Evolutionary conservation across 92 coral and sea anemone species (phyloP).

Genomic region (Porites cylindrica): DNA sequence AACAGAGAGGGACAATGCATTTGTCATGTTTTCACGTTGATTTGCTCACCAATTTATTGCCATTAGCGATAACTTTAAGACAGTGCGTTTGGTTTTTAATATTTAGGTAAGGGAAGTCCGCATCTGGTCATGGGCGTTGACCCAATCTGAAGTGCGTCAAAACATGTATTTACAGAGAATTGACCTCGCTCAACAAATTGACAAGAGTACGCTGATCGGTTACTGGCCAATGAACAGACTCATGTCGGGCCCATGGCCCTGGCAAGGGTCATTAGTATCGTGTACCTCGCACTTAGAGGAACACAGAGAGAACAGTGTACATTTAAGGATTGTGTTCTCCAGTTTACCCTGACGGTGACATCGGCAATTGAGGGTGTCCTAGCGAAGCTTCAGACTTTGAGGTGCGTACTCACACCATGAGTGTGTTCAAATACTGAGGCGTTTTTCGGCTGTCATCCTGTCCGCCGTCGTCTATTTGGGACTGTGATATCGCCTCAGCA

Average conservation of each 20-base stretch:
- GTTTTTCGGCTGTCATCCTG: no score
- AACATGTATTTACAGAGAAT: constrained; percentile 86
- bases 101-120: constrained; percentile 82
- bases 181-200: constrained; percentile 68
- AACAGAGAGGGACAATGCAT: no score
- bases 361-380: not conserved
- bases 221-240: constrained; percentile 96
- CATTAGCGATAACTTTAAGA: not conserved
- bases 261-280: constrained; percentile 86
- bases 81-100: not conserved
- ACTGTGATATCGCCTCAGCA: no score
- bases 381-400: not conserved
- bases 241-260: constrained; percentile 91
- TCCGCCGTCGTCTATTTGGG: no score
- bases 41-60: not conserved
- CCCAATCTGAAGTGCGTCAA: constrained; percentile 72
- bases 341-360: constrained; percentile 56
- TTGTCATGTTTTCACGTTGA: no score
- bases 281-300: constrained; percentile 83
- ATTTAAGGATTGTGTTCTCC: constrained; percentile 69
- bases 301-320: constrained; percentile 57
- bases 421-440: no score
- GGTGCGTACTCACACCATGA: not conserved
- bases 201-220: constrained; percentile 76
- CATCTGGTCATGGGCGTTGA: constrained; percentile 82